Evolutionary conservation across 2,113 vertebrate species (phyloP).

Genomic region (Labrus mixtus): DNA sequence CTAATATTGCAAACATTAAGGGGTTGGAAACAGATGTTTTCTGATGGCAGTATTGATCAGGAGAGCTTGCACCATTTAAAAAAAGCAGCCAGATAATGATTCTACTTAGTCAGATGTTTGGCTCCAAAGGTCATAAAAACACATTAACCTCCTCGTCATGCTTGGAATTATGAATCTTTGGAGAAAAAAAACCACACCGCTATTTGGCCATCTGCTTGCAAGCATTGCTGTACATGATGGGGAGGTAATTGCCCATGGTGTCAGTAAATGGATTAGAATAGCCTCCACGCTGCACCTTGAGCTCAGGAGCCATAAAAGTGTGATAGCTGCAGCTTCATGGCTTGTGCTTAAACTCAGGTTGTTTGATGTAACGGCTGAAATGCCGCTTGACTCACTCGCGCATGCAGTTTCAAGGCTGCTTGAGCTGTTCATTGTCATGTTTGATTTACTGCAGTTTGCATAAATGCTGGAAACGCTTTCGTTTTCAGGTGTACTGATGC

Average conservation of each 20-base stretch:
- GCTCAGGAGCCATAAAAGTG: slow-evolving; percentile 32
- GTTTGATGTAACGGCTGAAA: slow-evolving; percentile 27
- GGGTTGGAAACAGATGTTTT: slow-evolving; percentile 33
- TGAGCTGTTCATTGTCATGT: slow-evolving; percentile 5
- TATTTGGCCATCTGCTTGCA: slow-evolving; percentile 19
- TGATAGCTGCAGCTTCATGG: background rate
- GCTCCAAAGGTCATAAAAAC: slow-evolving; percentile 43
- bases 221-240: slow-evolving; percentile 40
- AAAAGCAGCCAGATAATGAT: slow-evolving; percentile 30
- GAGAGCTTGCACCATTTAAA: slow-evolving; percentile 14
- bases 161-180: slow-evolving; percentile 17
- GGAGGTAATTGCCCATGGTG: slow-evolving; percentile 63
- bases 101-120: slow-evolving; percentile 14
- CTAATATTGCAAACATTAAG: background rate
- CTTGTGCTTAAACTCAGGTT: slow-evolving; percentile 34
- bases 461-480: background rate
- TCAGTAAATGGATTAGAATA: slow-evolving; percentile 58
- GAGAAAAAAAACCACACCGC: background rate
- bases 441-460: background rate
- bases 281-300: slow-evolving; percentile 50
- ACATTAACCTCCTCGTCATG: slow-evolving; percentile 4
- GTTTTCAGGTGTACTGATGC: background rate
- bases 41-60: slow-evolving; percentile 31
- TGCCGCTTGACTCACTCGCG: background rate
- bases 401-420: slow-evolving; percentile 21